Evolutionary conservation across 2,797 vertebrate genomes (phyloP).

Genomic region (Microtus agrestis): DNA sequence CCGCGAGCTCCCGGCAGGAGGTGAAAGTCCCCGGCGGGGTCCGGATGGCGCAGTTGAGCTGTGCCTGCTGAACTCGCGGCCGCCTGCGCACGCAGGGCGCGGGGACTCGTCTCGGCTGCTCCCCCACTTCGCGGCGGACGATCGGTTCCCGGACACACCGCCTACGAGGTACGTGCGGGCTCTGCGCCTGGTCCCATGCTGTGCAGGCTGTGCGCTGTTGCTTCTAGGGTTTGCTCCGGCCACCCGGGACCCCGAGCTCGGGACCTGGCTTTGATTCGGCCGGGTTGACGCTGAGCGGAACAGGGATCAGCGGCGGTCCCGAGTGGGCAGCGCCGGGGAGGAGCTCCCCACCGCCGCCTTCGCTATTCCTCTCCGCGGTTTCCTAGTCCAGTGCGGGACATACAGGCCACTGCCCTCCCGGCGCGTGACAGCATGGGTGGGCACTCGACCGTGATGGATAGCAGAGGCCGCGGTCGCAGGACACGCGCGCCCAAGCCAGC

Average conservation of each 20-base stretch:
- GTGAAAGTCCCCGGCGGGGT: constrained; percentile 71
- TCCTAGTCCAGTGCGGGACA: background rate
- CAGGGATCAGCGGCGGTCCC: background rate
- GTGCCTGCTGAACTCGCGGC: constrained; percentile 53
- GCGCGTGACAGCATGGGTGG: constrained; percentile 57
- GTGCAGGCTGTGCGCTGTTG: constrained; percentile 38
- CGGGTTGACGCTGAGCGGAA: background rate
- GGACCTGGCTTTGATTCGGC: background rate
- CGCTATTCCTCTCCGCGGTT: background rate
- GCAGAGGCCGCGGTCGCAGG: background rate
- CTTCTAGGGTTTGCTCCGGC: background rate
- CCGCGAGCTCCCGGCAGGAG: constrained; percentile 77
- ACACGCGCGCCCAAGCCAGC: background rate
- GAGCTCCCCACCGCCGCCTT: background rate
- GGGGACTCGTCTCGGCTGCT: constrained; percentile 49
- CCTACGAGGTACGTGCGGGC: constrained; percentile 74
- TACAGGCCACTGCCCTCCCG: background rate
- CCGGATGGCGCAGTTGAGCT: constrained; percentile 76
- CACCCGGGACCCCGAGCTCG: background rate
- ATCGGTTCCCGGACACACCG: constrained; percentile 50
- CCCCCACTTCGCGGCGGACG: background rate
- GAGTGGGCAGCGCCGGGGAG: background rate
- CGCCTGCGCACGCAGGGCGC: constrained; percentile 58
- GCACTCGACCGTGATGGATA: background rate
- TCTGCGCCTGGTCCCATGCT: constrained; percentile 36